A percentile compares a stretch with the other conserved stretches of the same genome.
phyloP scores from a whole-genome alignment of 2,797 vertebrate species.

The Onychomys arenicola region DNA sequence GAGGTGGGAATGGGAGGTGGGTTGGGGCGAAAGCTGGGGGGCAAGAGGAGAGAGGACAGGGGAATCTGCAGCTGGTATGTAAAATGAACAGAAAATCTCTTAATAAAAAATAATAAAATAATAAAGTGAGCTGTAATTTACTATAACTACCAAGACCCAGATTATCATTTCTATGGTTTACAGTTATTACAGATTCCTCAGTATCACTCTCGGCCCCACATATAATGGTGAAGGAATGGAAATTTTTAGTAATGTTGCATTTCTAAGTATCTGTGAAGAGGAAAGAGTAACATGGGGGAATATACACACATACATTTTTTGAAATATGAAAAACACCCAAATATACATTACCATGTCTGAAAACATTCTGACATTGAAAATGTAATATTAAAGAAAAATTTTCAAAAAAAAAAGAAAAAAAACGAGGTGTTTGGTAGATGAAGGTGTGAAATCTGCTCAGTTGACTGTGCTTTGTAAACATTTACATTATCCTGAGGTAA shows the following conservation, averaged over 20 bases:
- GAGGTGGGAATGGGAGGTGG: too few relatives aligned
- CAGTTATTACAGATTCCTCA: neutral
- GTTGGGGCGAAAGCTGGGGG: too few relatives aligned
- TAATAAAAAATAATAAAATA: too few relatives aligned
- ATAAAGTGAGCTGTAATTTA: slow-evolving; percentile 1
- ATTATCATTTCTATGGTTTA: neutral
- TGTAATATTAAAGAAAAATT: neutral
- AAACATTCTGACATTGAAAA: slow-evolving; percentile 54
- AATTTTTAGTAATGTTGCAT: neutral
- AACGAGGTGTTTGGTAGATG: slow-evolving; percentile 73
- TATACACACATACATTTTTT: slow-evolving; percentile 3
- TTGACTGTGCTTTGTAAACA: slow-evolving; percentile 73
- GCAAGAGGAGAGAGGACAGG: too few relatives aligned
- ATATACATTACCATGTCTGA: neutral
- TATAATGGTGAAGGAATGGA: neutral
- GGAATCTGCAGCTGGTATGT: too few relatives aligned
- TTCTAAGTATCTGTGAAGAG: neutral
- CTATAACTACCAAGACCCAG: slow-evolving; percentile 13
- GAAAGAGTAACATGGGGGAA: neutral
- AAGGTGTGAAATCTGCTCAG: slow-evolving; percentile 73
- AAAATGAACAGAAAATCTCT: too few relatives aligned
- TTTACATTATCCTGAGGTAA: slow-evolving; percentile 69
- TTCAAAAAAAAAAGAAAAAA: slow-evolving; percentile 31
- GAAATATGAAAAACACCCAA: slow-evolving; percentile 45
- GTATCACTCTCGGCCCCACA: neutral